Evolutionary conservation across 92 coral and sea anemone species (phyloP).

Genomic region (Scolanthus callimorphus): DNA sequence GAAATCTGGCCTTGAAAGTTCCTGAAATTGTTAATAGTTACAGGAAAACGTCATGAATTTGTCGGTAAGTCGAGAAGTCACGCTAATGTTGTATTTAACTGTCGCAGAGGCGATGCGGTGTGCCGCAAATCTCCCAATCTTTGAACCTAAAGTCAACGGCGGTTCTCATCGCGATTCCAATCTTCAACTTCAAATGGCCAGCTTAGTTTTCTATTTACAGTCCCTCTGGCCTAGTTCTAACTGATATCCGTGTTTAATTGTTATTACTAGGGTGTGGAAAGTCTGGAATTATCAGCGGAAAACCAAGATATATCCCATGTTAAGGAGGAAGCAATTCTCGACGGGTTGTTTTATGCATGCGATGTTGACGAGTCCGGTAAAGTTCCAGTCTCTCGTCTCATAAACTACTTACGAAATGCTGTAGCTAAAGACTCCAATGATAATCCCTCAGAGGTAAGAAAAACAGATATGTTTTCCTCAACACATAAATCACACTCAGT

Average conservation of each 20-base stretch:
- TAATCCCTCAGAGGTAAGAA: constrained; percentile 5
- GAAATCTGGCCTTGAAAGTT: constrained; percentile 14
- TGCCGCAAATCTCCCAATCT: too few relatives aligned
- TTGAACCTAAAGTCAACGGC: too few relatives aligned
- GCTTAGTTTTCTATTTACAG: too few relatives aligned
- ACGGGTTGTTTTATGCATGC: constrained; percentile 82
- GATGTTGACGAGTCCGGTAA: constrained; percentile 73
- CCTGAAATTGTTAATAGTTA: not conserved
- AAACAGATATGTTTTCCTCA: too few relatives aligned
- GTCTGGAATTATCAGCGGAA: constrained; percentile 3
- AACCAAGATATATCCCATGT: constrained; percentile 54
- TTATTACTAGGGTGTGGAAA: not conserved
- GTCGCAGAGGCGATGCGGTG: too few relatives aligned
- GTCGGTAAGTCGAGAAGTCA: constrained; percentile 29
- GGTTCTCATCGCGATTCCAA: too few relatives aligned
- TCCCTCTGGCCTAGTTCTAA: too few relatives aligned
- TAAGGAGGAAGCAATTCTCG: constrained; percentile 82
- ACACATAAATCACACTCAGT: too few relatives aligned
- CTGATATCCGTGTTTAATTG: not conserved
- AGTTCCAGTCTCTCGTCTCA: constrained; percentile 82
- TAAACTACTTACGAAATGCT: constrained; percentile 84
- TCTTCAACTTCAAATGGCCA: constrained; percentile 1
- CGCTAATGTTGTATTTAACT: not conserved
- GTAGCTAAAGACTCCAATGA: constrained; percentile 57
- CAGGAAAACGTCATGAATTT: not conserved